phyloP scores from a whole-genome alignment of 2,888 invertebrate genomes.

The Aleiodes alternator region DNA sequence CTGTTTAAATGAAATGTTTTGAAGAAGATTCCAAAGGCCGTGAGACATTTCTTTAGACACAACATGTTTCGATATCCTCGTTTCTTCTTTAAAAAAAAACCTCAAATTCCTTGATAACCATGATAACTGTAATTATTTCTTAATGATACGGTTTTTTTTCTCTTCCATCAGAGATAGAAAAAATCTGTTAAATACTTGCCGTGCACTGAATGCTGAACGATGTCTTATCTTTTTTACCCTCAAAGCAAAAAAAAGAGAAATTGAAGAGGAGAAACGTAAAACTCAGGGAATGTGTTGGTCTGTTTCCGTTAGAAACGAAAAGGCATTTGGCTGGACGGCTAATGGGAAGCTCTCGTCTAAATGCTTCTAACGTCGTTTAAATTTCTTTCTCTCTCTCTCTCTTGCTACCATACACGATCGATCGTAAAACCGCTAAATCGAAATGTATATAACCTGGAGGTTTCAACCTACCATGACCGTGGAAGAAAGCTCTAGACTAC shows the following conservation, averaged over 20 bases:
- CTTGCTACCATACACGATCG: slow-evolving; percentile 9
- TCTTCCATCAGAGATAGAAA: background rate
- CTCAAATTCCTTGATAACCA: background rate
- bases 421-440: slow-evolving; percentile 51
- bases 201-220: slow-evolving; percentile 18
- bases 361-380: slow-evolving; percentile 48
- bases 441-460: slow-evolving; percentile 40
- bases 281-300: background rate
- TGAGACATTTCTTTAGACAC: background rate
- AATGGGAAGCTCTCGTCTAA: slow-evolving; percentile 46
- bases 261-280: slow-evolving; percentile 6
- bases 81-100: too few species aligned
- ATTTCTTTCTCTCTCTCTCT: slow-evolving; percentile 39
- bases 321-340: slow-evolving; percentile 18
- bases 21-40: background rate
- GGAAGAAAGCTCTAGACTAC: slow-evolving; percentile 6
- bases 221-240: slow-evolving; percentile 2
- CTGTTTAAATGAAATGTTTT: background rate
- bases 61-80: background rate
- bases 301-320: background rate
- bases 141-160: slow-evolving; percentile 7
- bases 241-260: slow-evolving; percentile 20
- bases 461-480: slow-evolving; percentile 47
- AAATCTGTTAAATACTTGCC: slow-evolving; percentile 21
- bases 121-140: too few species aligned